Base-by-base conservation (phyloP, 1,140 invertebrate genomes). In the Pseudomyrmex sp. region DNA sequence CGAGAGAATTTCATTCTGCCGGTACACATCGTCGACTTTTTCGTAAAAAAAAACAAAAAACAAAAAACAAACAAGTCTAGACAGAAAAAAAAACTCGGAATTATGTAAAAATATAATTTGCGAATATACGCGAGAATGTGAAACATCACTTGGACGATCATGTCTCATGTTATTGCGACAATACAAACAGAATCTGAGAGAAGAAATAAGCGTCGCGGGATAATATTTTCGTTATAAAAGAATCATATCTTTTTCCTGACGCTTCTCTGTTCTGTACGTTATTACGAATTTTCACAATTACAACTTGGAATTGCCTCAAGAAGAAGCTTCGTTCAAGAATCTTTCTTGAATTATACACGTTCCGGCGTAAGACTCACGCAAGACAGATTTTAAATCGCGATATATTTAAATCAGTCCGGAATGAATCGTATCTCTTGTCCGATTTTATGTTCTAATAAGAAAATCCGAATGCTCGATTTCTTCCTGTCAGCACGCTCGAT, bases 401-500 rank as follows among this genome's bases (percentile, higher is more conserved):
- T 13, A 23, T 13, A 59, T 59, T 79, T 70, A 48, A 80, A 59
- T 70, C 44, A 8, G 54, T 58, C 48, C 2, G 8, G 13, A 2
- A 23, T 12, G 44, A 79, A 69, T 80, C 66, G 18, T n/a, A 44
- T 50, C 52, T 50, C 50, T 18, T 23, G 20, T 59, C 3, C 20
- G 54, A 59, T 48, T 80, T 70, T 50, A 69, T 58, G 23, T 5
- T 15, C 18, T 58, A 59, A 59, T 46, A 59, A 70, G 76, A 70
- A 70, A 59, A 62, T 70, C n/a, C 44, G 54, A 80, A 35, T 70
- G 65, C 44, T 70, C 76, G 76, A 79, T 70, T n/a, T 70, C 46
- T 50, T 70, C 44, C 66, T 15, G 63, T 56, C 80, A 61, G 73
- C 56, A 88, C 77, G 85, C 82, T 87, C 85, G 82, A 70, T 88